These are phyloP conservation scores for Prostheceraeus crozeri DNA, from an alignment of 2,888 invertebrate species.

Conservation along the genomic window DNA sequence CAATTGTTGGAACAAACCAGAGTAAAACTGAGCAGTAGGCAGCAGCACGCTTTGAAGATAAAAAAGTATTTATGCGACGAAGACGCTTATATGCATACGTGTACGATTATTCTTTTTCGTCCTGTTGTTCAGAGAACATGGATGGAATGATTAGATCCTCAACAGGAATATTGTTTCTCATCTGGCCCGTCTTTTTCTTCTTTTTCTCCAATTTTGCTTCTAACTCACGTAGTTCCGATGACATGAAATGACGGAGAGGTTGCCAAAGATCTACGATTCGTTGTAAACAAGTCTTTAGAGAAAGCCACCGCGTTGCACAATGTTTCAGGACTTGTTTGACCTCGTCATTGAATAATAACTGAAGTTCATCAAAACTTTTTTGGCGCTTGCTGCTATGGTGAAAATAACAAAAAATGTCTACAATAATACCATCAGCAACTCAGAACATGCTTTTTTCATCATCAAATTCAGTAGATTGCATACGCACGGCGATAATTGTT, in stretches of 20 bases:
- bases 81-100: conserved; percentile 16
- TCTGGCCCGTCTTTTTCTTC: too few relatives aligned
- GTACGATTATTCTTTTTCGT: conserved; percentile 8
- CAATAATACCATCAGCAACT: too few relatives aligned
- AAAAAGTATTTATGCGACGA: conserved; percentile 5
- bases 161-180: conserved; percentile 4
- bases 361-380: conserved; percentile 4
- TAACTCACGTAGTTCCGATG: background rate
- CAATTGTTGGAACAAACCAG: conserved; percentile 17
- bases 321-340: conserved; percentile 16
- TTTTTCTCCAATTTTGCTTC: conserved; percentile 10
- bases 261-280: background rate
- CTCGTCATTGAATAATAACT: background rate
- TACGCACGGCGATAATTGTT: conserved; percentile 11
- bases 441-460: conserved; percentile 3
- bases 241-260: conserved; percentile 13
- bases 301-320: conserved; percentile 11
- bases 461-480: conserved; percentile 20
- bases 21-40: background rate
- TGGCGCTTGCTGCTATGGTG: conserved; percentile 9
- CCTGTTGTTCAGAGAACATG: conserved; percentile 5
- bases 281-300: conserved; percentile 6
- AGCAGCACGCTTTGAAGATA: conserved; percentile 10
- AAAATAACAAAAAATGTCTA: conserved; percentile 20
- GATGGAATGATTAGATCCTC: background rate